Conservation (phyloP, 2,888 invertebrate genomes). For the Sphaeridia pumilis region DNA sequence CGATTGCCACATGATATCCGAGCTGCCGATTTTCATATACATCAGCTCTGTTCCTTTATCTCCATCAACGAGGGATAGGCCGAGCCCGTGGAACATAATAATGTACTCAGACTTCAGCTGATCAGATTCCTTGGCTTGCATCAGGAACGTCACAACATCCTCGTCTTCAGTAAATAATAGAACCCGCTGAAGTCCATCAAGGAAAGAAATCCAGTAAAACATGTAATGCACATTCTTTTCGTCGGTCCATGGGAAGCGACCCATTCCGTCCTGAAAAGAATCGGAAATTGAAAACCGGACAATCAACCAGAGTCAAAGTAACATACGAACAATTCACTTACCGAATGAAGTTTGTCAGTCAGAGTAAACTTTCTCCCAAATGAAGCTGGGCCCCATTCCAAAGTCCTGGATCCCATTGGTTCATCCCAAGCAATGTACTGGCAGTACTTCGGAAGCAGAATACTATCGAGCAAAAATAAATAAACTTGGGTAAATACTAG, state of each 20-base stretch:
- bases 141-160: slow-evolving; percentile 52
- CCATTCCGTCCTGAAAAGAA: slow-evolving; percentile 57
- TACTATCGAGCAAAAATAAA: too few relatives aligned
- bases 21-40: slow-evolving; percentile 72
- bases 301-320: too few relatives aligned
- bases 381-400: slow-evolving; percentile 49
- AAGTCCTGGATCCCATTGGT: slow-evolving; percentile 55
- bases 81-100: slow-evolving; percentile 77
- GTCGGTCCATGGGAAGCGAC: slow-evolving; percentile 46
- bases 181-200: slow-evolving; percentile 86
- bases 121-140: slow-evolving; percentile 57
- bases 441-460: slow-evolving; percentile 23
- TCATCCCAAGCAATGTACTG: slow-evolving; percentile 69
- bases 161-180: slow-evolving; percentile 71
- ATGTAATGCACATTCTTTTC: slow-evolving; percentile 39
- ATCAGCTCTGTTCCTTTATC: slow-evolving; percentile 58
- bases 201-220: slow-evolving; percentile 74
- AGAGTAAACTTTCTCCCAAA: slow-evolving; percentile 13
- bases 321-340: slow-evolving; percentile 11
- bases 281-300: not conserved
- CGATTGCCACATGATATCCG: slow-evolving; percentile 89
- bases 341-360: slow-evolving; percentile 18
- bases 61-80: slow-evolving; percentile 87
- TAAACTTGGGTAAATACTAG: too few relatives aligned
- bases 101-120: slow-evolving; percentile 59